Evolutionary conservation across 2,113 vertebrate genomes (phyloP).

Genomic region (Psilopogon haemacephalus): DNA sequence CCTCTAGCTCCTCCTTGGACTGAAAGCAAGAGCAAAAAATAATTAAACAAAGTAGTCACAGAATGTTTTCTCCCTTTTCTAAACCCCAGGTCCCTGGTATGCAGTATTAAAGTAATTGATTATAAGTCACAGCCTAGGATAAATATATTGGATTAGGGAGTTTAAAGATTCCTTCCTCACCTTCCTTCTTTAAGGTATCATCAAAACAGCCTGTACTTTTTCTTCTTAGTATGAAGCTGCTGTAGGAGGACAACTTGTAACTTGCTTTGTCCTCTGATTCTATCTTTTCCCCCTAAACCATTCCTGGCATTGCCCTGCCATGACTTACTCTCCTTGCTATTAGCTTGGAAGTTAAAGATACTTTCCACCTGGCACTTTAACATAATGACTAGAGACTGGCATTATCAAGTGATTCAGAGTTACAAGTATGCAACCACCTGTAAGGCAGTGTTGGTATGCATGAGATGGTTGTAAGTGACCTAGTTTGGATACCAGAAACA

Average conservation of each 20-base stretch:
- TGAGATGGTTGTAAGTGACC: not conserved
- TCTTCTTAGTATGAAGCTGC: not conserved
- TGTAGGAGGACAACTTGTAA: not conserved
- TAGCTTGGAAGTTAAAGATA: not conserved
- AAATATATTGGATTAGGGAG: not conserved
- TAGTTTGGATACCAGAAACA: not conserved
- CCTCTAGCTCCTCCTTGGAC: slow-evolving; percentile 75
- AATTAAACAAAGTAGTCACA: not conserved
- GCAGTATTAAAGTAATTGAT: not conserved
- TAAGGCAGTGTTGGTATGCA: not conserved
- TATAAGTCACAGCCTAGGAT: not conserved
- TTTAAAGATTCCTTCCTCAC: not conserved
- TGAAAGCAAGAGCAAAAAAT: slow-evolving; percentile 31
- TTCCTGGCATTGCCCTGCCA: not conserved
- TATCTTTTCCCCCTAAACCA: not conserved
- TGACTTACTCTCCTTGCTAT: not conserved
- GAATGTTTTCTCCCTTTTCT: not conserved
- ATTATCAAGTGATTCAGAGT: slow-evolving; percentile 5
- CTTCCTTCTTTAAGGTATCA: not conserved
- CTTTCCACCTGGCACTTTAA: not conserved
- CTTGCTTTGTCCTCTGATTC: not conserved
- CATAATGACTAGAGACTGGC: not conserved
- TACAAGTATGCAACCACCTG: not conserved
- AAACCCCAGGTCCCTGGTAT: not conserved
- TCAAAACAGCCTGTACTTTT: not conserved